Evolutionary conservation across 2,113 vertebrate genomes (phyloP).

Genomic region (Nycticryphes semicollaris): DNA sequence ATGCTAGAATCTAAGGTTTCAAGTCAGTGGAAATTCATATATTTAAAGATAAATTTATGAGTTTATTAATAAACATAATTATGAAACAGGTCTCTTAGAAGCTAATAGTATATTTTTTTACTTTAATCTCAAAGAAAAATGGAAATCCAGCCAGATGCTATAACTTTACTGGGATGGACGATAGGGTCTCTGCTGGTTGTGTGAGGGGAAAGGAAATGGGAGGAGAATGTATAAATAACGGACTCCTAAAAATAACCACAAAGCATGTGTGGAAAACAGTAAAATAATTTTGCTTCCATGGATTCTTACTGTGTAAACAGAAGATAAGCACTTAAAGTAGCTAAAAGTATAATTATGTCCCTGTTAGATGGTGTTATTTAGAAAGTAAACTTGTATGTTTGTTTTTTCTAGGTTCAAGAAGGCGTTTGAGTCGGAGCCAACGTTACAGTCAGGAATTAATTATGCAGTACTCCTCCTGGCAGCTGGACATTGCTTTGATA

Average conservation of each 20-base stretch:
- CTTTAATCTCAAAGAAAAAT: background rate
- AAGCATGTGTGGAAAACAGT: constrained; percentile 50
- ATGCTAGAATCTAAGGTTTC: background rate
- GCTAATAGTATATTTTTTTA: background rate
- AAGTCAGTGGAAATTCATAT: background rate
- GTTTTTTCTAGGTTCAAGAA: constrained; percentile 88
- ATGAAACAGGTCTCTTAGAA: background rate
- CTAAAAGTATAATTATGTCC: constrained; percentile 1
- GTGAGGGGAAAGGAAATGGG: background rate
- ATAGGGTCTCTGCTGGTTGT: background rate
- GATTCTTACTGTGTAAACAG: constrained; percentile 62
- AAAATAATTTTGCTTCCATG: constrained; percentile 62
- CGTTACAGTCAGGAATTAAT: constrained; percentile 97
- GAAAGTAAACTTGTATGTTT: constrained; percentile 66
- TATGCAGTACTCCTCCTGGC: constrained; percentile 95
- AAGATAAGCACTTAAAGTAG: constrained; percentile 55
- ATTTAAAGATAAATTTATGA: background rate
- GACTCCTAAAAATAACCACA: constrained; percentile 59
- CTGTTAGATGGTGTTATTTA: constrained; percentile 44
- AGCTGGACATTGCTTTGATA: constrained; percentile 94
- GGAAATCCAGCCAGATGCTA: background rate
- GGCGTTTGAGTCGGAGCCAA: constrained; percentile 97
- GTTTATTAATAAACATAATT: background rate
- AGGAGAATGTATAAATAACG: constrained; percentile 34
- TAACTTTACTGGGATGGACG: background rate